Evolutionary conservation across 2,797 vertebrate species (phyloP), one percentile per base, ranked within the genome.

Genomic region (Nyctalus aviator): DNA sequence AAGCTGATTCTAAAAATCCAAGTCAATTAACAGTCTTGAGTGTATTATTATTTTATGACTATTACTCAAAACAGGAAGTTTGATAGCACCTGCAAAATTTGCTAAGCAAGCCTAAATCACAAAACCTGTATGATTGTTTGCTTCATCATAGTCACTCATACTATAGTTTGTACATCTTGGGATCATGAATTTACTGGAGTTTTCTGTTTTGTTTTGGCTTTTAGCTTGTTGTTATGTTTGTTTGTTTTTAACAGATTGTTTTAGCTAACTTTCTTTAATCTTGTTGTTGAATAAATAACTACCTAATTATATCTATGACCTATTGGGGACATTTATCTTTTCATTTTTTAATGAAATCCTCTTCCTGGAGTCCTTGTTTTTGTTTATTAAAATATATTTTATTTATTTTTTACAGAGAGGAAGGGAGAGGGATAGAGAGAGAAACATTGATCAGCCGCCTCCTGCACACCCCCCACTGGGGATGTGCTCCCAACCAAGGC

Each of bases 1-100:
- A 87, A 92, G 44, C 7, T 21, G 37, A 90, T 75, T 82, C 30
- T 90, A 81, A 95, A 64, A 81, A 18, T 37, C 7, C 10, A 81
- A 62, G 50, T 44, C 55, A 69, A 86, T 83, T 89, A 71, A 3
- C 48, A 88, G 13, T n/a, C 20, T 44, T 55, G 72, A 68, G n/a
- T 66, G 4, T 66, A 64, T 53, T 48, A 81, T 12, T 88, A 72
- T 77, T 85, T 91, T 91, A 53, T 82, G 32, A 76, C 25, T 84
- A 18, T 59, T 82, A 48, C 23, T 69, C 21, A 71, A 48, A 88
- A 17, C 7, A 64, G 9, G 3, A 81, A 71, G 10, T 41, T n/a
- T 48, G 32, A 62, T 41, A 41, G 18, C n/a, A 59, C 18, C 32
- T 41, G 0, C 5, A 50, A 30, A 81, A 92, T 57, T 15, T 90